Conservation (phyloP, 2,797 vertebrate genomes). For the Neosilurus hyrtlii region DNA sequence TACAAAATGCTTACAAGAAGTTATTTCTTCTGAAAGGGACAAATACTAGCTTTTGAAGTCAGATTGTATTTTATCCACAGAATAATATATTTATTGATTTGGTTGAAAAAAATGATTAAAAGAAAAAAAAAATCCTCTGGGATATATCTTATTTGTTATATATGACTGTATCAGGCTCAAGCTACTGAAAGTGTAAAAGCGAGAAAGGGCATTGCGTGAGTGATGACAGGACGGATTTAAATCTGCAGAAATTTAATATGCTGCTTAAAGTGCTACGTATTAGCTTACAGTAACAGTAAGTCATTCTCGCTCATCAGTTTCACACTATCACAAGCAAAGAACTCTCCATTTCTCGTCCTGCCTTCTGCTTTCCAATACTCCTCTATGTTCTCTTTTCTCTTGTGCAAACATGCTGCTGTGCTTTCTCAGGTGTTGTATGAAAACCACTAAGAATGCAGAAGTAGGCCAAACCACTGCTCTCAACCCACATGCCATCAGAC, state of each 20-base stretch:
- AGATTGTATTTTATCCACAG: too few species aligned
- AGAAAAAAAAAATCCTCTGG: too few species aligned
- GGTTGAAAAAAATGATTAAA: too few species aligned
- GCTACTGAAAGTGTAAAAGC: neutral
- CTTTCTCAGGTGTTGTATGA: neutral
- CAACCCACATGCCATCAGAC: neutral
- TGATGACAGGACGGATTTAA: slow-evolving; percentile 5
- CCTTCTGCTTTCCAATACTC: neutral
- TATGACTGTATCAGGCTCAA: neutral
- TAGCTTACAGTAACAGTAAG: slow-evolving; percentile 37
- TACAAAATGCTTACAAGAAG: too few species aligned
- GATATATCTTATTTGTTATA: too few species aligned
- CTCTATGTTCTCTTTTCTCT: neutral
- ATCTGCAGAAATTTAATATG: neutral
- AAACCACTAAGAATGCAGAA: slow-evolving; percentile 28
- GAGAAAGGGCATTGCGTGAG: neutral
- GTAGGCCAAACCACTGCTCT: slow-evolving; percentile 38
- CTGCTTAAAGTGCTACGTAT: neutral
- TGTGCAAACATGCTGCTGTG: neutral
- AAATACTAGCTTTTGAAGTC: too few species aligned
- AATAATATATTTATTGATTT: too few species aligned
- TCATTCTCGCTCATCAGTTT: slow-evolving; percentile 53
- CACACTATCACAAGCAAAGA: slow-evolving; percentile 52
- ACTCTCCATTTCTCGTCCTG: neutral
- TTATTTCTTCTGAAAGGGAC: too few species aligned